phyloP scores from a whole-genome alignment of 2,797 vertebrate species.

The Tragopan temminckii region DNA sequence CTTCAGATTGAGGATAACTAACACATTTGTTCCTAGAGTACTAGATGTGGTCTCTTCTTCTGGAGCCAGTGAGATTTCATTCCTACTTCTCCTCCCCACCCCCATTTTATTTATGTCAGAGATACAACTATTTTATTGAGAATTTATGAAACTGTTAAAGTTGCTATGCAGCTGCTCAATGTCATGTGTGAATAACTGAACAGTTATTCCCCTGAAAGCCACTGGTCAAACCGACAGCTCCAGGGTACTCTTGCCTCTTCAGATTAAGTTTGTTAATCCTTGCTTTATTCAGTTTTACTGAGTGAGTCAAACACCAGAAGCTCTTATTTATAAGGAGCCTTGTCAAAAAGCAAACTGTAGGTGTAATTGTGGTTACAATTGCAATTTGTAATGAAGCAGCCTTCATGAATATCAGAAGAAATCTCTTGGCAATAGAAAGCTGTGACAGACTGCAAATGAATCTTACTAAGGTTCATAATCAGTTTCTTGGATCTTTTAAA shows the following conservation, averaged over 20 bases:
- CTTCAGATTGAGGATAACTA: neutral
- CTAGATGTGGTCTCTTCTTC: neutral
- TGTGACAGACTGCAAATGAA: neutral
- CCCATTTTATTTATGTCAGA: neutral
- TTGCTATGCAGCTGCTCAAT: neutral
- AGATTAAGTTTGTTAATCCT: slow-evolving; percentile 34
- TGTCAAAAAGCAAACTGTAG: neutral
- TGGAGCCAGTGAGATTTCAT: neutral
- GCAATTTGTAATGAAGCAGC: slow-evolving; percentile 31
- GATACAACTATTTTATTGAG: neutral
- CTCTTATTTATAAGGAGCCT: neutral
- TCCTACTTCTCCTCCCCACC: no score
- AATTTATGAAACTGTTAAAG: neutral
- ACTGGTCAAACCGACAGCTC: neutral
- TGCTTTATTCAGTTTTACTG: neutral
- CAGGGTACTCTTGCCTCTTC: neutral
- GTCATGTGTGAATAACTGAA: neutral
- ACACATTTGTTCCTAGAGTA: neutral
- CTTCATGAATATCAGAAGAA: neutral
- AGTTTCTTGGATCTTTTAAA: neutral
- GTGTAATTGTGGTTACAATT: slow-evolving; percentile 42
- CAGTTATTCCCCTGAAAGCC: neutral
- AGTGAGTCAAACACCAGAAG: neutral
- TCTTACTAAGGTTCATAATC: neutral
- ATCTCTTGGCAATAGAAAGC: neutral